phyloP scores from a whole-genome alignment of 1,140 invertebrate genomes.

The Rhagoletis zephyria region DNA sequence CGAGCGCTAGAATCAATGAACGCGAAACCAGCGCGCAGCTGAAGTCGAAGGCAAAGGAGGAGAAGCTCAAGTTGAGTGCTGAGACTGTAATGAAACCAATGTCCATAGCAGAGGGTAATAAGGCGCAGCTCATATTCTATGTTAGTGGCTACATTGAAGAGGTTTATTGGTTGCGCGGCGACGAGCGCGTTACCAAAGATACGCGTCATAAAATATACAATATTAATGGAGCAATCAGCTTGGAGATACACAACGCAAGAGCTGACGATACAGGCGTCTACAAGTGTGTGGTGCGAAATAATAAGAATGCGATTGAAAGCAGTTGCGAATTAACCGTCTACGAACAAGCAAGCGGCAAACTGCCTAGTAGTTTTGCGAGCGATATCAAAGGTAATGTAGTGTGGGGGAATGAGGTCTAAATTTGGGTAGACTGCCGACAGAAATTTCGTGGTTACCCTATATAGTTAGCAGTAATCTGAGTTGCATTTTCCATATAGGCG shows the following conservation, averaged over 20 bases:
- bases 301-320: conserved; percentile 77
- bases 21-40: conserved; percentile 21
- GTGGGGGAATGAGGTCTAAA: not conserved
- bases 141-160: conserved; percentile 69
- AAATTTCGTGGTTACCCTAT: too few species aligned
- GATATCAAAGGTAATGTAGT: conserved; percentile 60
- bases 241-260: conserved; percentile 70
- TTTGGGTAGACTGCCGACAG: not conserved
- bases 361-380: conserved; percentile 65
- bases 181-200: conserved; percentile 66
- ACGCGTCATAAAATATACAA: conserved; percentile 70
- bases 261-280: conserved; percentile 69
- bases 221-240: conserved; percentile 69
- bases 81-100: conserved; percentile 69
- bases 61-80: conserved; percentile 64
- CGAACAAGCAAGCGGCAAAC: conserved; percentile 61
- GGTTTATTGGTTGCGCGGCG: conserved; percentile 68
- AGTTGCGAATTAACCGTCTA: conserved; percentile 78
- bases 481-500: not conserved
- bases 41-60: conserved; percentile 64
- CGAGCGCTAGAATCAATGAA: not conserved
- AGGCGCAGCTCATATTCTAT: conserved; percentile 70
- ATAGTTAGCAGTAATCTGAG: too few species aligned
- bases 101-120: conserved; percentile 68
- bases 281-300: conserved; percentile 78